phyloP scores from a whole-genome alignment of 2,113 vertebrate species.

The Tragelaphus imberbis region DNA sequence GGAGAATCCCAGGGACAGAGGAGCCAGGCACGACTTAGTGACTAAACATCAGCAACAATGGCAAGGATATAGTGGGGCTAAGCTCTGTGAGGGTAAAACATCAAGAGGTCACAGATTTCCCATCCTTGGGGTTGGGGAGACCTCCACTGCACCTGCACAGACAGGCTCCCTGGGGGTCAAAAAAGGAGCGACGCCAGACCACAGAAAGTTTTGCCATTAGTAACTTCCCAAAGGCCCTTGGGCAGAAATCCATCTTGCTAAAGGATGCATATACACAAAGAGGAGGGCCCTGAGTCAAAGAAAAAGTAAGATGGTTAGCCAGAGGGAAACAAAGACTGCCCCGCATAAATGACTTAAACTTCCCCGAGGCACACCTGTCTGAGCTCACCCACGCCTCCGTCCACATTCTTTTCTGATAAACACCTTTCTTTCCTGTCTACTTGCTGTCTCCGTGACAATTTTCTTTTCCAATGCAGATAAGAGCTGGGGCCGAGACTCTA shows the following conservation, averaged over 20 bases:
- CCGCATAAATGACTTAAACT: not conserved
- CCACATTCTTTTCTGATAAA: not conserved
- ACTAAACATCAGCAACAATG: not conserved
- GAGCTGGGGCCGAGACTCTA: not conserved
- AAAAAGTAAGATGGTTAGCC: not conserved
- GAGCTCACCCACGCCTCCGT: not conserved
- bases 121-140: not conserved
- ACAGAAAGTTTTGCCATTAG: not conserved
- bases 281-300: not conserved
- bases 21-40: not conserved
- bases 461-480: not conserved
- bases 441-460: not conserved
- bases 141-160: not conserved
- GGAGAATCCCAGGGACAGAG: not conserved
- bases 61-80: not conserved
- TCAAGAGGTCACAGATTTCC: not conserved
- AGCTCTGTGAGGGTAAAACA: not conserved
- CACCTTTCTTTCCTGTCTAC: not conserved
- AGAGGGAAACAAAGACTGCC: not conserved
- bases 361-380: not conserved
- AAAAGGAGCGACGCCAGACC: not conserved
- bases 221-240: not conserved
- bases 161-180: not conserved
- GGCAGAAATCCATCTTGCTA: not conserved
- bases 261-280: fast-evolving